Conservation (phyloP, 2,888 invertebrate species). For the Galeruca laticollis region DNA sequence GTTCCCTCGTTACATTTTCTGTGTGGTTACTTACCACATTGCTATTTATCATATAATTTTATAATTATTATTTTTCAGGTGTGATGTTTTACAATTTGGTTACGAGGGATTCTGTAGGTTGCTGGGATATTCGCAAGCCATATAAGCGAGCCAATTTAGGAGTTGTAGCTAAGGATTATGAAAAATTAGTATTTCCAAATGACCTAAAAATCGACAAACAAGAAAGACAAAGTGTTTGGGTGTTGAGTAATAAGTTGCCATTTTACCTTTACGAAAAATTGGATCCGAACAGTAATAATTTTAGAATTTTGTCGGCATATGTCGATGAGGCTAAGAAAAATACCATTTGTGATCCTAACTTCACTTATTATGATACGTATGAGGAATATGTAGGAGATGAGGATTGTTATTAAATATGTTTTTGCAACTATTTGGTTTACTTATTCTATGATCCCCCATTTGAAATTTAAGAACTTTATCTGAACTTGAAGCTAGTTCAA, state of each 20-base stretch:
- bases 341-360: conserved; percentile 78
- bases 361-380: conserved; percentile 43
- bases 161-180: conserved; percentile 73
- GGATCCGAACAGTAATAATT: conserved; percentile 77
- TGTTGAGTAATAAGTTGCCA: conserved; percentile 81
- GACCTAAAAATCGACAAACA: conserved; percentile 83
- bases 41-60: background rate
- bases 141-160: conserved; percentile 75
- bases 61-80: conserved; percentile 26
- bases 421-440: conserved; percentile 1
- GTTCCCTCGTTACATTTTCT: background rate
- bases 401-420: conserved; percentile 40
- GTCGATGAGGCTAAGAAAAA: conserved; percentile 74
- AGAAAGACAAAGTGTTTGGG: conserved; percentile 78
- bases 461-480: too few species aligned
- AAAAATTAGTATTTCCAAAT: conserved; percentile 82
- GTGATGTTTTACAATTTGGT: conserved; percentile 86
- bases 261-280: conserved; percentile 77
- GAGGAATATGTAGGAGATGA: conserved; percentile 34
- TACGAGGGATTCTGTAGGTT: conserved; percentile 80
- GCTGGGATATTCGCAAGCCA: conserved; percentile 83
- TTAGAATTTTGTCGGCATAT: conserved; percentile 78
- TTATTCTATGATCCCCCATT: background rate
- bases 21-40: background rate
- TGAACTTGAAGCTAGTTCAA: too few species aligned